Percentiles rank a stretch among this genome's conserved stretches.
Conservation (phyloP, 30 jellyfish, hydroid and myxozoan genomes). For the Cassiopea andromeda region DNA sequence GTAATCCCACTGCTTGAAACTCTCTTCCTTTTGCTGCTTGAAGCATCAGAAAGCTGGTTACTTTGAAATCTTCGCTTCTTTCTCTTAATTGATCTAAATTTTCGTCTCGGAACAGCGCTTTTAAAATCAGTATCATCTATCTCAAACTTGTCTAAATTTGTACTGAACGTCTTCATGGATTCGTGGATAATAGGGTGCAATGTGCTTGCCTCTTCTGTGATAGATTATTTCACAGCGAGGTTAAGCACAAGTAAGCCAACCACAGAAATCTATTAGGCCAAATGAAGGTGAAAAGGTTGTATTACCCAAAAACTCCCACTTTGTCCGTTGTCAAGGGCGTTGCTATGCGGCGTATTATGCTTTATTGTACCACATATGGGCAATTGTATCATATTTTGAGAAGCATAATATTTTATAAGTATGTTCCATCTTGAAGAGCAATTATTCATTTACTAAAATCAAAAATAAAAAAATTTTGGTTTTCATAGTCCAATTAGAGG, state of each 20-base stretch:
- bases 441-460: not conserved
- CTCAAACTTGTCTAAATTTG: not conserved
- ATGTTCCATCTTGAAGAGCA: not conserved
- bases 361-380: not conserved
- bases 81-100: slow-evolving; percentile 18
- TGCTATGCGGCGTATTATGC: not conserved
- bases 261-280: not conserved
- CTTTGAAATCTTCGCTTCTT: slow-evolving; percentile 16
- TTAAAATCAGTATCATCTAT: not conserved
- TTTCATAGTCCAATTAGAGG: not conserved
- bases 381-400: not conserved
- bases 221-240: not conserved
- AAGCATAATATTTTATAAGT: not conserved
- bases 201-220: not conserved
- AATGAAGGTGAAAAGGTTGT: not conserved
- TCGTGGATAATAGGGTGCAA: not conserved
- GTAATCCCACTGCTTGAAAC: slow-evolving; percentile 20
- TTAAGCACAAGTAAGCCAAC: not conserved
- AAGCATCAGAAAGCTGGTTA: slow-evolving; percentile 15
- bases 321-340: slow-evolving; percentile 1
- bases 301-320: not conserved
- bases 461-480: not conserved
- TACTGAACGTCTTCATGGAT: no score
- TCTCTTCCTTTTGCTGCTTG: slow-evolving; percentile 20
- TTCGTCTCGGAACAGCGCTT: slow-evolving; percentile 28